Evolutionary conservation across 2,888 invertebrate genomes (phyloP), one percentile per base, ranked within the genome.

Genomic region (Tricholauxania praeusta): DNA sequence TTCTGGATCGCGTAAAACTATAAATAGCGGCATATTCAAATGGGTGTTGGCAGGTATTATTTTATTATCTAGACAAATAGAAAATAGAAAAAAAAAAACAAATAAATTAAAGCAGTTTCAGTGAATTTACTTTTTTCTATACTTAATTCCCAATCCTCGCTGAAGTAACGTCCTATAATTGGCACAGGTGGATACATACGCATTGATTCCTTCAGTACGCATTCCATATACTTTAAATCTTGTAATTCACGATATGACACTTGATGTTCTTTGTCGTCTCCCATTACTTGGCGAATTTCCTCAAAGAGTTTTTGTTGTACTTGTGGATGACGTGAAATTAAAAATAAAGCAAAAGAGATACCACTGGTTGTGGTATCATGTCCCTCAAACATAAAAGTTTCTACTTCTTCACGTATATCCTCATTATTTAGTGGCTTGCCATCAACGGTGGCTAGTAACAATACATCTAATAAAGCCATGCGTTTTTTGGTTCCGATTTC

Each of bases 141-240:
- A 90, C 91, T 89, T 78, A 91, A 80, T 67, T 82, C 82, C 12
- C 90, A 82, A 72, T 89, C 88, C 78, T 90, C 89, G 0, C 84
- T 85, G 17, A 91, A 73, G 15, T 75, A 78, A 63, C 92, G 88
- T 14, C 90, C 89, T 60, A 92, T 89, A 48, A 91, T 87, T 49
- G 90, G 90, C 6, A 92, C 91, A 67, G 91, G 90, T 0, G 92
- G 92, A 77, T 89, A 90, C 15, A 92, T 80, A 62, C 92, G 84
- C 72, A 92, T 78, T 0, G 90, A 86, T 82, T 92, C 92, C 80
- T 92, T 92, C 39, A 92, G 90, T 72, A 91, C 91, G 73, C 89
- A 89, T 75, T 92, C 92, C 68, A 92, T 85, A 65, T 82, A 82
- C 62, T 81, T 80, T 1, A 82, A 65, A 15, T 81, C 76, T 39